Conservation (phyloP, 2,888 invertebrate genomes). For the Pimpla rufipes region DNA sequence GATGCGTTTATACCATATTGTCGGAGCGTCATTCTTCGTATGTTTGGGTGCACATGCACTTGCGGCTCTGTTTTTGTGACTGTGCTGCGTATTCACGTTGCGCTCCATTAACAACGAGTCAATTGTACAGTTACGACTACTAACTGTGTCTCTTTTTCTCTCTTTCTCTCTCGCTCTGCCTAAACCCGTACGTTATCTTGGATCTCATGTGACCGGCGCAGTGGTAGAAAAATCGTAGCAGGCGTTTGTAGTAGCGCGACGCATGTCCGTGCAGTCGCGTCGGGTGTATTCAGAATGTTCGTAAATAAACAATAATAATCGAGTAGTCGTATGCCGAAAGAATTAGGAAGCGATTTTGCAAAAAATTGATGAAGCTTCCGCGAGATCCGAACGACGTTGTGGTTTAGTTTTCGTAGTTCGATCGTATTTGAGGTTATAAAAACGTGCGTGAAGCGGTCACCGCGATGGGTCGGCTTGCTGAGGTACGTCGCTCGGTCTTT, state of each 20-base stretch:
- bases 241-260: not conserved
- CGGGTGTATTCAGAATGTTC: not conserved
- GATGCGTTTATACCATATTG: not conserved
- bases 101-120: too few relatives aligned
- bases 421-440: conserved; percentile 53
- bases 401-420: not conserved
- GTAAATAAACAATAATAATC: conserved; percentile 5
- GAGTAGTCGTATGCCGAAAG: not conserved
- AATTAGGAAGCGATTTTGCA: not conserved
- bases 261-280: not conserved
- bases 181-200: too few relatives aligned
- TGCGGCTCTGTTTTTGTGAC: too few relatives aligned
- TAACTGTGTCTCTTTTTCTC: too few relatives aligned
- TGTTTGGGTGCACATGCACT: too few relatives aligned
- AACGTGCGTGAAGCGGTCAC: conserved; percentile 18
- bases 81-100: too few relatives aligned
- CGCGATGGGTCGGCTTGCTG: conserved; percentile 74
- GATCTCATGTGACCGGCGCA: not conserved
- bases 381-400: not conserved
- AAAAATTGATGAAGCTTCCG: not conserved
- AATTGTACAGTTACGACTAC: too few relatives aligned
- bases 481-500: conserved; percentile 66
- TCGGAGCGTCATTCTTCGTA: not conserved
- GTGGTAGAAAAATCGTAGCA: not conserved
- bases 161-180: too few relatives aligned